Conservation (phyloP, 1,140 invertebrate species). For the Coenobita brevimanus region DNA sequence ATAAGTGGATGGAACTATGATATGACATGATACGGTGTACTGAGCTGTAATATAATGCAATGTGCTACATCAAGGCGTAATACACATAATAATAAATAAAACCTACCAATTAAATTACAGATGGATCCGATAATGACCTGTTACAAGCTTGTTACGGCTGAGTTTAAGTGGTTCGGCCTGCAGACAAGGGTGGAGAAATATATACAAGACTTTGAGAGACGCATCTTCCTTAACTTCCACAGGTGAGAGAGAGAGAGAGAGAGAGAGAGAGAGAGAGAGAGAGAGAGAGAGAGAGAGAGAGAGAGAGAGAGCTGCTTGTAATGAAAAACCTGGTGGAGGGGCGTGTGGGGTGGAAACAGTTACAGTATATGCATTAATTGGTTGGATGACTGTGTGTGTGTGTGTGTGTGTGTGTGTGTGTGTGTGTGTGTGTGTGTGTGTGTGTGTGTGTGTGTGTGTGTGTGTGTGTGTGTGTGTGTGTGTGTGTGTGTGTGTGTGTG, state of each 20-base stretch:
- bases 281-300: neutral
- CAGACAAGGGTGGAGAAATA: slow-evolving; percentile 96
- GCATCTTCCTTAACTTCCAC: slow-evolving; percentile 98
- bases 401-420: neutral
- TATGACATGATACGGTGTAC: too few relatives aligned
- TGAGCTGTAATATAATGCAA: neutral
- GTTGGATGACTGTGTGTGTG: too few relatives aligned
- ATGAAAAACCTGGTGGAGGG: too few relatives aligned
- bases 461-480: neutral
- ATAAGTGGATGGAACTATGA: too few relatives aligned
- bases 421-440: neutral
- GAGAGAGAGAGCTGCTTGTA: neutral
- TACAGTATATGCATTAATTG: neutral
- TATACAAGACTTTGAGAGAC: slow-evolving; percentile 94
- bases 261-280: too few relatives aligned
- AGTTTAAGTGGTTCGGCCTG: slow-evolving; percentile 99
- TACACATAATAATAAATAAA: neutral
- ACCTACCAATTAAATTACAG: neutral
- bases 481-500: neutral
- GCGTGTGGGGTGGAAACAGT: too few relatives aligned
- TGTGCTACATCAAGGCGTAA: neutral
- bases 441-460: neutral
- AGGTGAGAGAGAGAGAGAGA: slow-evolving; percentile 76
- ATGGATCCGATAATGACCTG: slow-evolving; percentile 93
- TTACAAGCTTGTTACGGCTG: slow-evolving; percentile 97